Percentiles rank a stretch among this genome's conserved stretches.
Evolutionary conservation across 2,797 vertebrate species (phyloP).

Genomic region (Enteromius viviparus): DNA sequence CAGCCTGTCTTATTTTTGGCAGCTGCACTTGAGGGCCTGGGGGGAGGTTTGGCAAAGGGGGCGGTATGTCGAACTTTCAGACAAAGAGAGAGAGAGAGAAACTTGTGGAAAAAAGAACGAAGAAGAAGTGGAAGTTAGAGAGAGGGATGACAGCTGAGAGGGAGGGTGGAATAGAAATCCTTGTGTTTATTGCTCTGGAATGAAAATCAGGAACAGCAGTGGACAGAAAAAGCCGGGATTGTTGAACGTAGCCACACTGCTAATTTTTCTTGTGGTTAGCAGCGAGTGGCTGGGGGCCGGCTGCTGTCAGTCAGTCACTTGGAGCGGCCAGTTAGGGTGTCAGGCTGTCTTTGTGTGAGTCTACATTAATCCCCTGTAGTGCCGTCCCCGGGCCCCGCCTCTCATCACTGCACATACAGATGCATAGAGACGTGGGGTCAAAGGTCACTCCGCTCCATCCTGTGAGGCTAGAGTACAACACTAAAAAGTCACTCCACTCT

Average conservation of each 20-base stretch:
- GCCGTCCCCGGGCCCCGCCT: slow-evolving; percentile 38
- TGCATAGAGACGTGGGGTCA: slow-evolving; percentile 59
- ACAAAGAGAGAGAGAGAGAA: slow-evolving; percentile 37
- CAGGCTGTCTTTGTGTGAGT: slow-evolving; percentile 53
- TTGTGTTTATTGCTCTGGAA: slow-evolving; percentile 66
- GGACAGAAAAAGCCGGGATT: slow-evolving; percentile 42
- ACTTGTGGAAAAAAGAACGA: slow-evolving; percentile 31
- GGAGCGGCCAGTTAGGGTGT: slow-evolving; percentile 41
- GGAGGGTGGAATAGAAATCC: slow-evolving; percentile 43
- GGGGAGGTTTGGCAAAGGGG: slow-evolving; percentile 44
- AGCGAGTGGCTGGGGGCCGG: slow-evolving; percentile 30
- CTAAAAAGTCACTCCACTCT: slow-evolving; percentile 11
- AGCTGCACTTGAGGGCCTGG: slow-evolving; percentile 67
- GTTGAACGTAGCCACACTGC: slow-evolving; percentile 40
- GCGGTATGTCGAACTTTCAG: slow-evolving; percentile 47
- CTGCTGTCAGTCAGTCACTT: slow-evolving; percentile 43
- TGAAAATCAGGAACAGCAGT: slow-evolving; percentile 64
- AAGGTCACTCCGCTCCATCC: slow-evolving; percentile 17
- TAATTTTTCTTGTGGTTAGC: slow-evolving; percentile 60
- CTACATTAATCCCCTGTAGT: slow-evolving; percentile 49
- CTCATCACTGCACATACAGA: slow-evolving; percentile 51
- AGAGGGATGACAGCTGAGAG: slow-evolving; percentile 41
- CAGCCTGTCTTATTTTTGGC: slow-evolving; percentile 80
- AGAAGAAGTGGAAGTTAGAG: slow-evolving; percentile 30
- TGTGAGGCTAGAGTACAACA: slow-evolving; percentile 14